A percentile compares a stretch with the other conserved stretches of the same genome.
phyloP scores from a whole-genome alignment of 2,888 invertebrate genomes.

The Synanthedon tipuliformis region DNA sequence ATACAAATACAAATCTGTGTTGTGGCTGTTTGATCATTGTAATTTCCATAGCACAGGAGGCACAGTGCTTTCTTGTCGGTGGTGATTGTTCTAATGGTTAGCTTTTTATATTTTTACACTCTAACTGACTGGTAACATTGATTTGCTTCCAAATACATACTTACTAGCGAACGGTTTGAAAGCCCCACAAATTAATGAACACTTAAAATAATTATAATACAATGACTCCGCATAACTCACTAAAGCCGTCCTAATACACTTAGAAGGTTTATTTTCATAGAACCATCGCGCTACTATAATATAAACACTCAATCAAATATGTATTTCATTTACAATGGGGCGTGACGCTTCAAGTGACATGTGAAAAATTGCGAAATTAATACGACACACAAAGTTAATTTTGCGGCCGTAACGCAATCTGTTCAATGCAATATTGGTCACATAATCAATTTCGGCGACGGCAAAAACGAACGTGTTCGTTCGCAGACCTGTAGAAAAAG shows the following conservation, averaged over 20 bases:
- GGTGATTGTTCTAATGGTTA: too few relatives aligned
- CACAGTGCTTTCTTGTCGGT: too few relatives aligned
- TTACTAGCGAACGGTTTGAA: conserved; percentile 23
- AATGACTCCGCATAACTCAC: conserved; percentile 24
- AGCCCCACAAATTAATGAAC: conserved; percentile 30
- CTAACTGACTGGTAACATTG: too few relatives aligned
- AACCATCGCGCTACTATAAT: conserved; percentile 14
- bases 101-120: too few relatives aligned
- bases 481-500: conserved; percentile 18
- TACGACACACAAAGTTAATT: conserved; percentile 12
- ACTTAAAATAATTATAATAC: conserved; percentile 33
- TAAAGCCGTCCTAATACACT: conserved; percentile 12
- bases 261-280: conserved; percentile 8
- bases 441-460: conserved; percentile 6
- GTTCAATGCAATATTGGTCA: neutral
- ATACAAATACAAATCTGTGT: too few relatives aligned
- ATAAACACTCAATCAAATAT: conserved; percentile 12
- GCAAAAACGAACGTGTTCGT: conserved; percentile 12
- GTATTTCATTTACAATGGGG: conserved; percentile 9
- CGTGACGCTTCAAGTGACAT: conserved; percentile 16
- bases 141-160: too few relatives aligned
- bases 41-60: too few relatives aligned
- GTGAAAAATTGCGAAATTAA: conserved; percentile 16
- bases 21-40: too few relatives aligned
- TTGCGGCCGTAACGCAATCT: conserved; percentile 1